Conservation (phyloP, 2,888 invertebrate genomes). For the Amphipyra berbera region DNA sequence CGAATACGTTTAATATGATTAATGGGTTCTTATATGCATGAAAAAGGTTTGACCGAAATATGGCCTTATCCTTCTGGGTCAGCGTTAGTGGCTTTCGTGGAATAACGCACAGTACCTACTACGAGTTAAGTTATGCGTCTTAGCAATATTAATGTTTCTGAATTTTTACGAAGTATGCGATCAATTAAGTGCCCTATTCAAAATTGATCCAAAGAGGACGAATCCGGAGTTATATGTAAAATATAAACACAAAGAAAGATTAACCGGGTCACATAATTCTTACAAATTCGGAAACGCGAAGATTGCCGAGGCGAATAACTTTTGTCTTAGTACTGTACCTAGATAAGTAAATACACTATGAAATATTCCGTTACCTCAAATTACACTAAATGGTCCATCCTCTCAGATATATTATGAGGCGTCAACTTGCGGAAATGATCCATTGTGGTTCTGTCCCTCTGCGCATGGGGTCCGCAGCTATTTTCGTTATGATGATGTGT, state of each 20-base stretch:
- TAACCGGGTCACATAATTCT: too few species aligned
- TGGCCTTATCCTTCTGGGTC: slow-evolving; percentile 42
- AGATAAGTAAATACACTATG: slow-evolving; percentile 40
- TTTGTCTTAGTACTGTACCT: slow-evolving; percentile 8
- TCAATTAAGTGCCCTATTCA: too few species aligned
- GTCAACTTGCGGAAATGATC: slow-evolving; percentile 83
- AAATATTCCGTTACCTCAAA: slow-evolving; percentile 58
- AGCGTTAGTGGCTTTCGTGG: slow-evolving; percentile 41
- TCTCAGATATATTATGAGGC: slow-evolving; percentile 74
- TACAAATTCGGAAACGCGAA: too few species aligned
- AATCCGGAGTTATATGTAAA: too few species aligned
- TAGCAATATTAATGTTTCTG: too few species aligned
- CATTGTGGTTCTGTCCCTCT: slow-evolving; percentile 77
- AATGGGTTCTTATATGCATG: slow-evolving; percentile 28
- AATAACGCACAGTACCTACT: slow-evolving; percentile 7
- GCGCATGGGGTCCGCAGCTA: slow-evolving; percentile 76
- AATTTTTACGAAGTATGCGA: too few species aligned
- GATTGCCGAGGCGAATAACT: too few species aligned
- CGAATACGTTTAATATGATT: slow-evolving; percentile 35
- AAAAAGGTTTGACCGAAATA: slow-evolving; percentile 34
- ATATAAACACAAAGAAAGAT: too few species aligned
- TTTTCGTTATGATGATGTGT: slow-evolving; percentile 77
- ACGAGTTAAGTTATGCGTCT: too few species aligned
- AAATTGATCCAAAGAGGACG: too few species aligned
- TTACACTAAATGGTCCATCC: slow-evolving; percentile 71